A percentile compares a stretch with the other conserved stretches of the same genome.
Conservation (phyloP, 2,888 invertebrate species). For the Lithophane leautieri region DNA sequence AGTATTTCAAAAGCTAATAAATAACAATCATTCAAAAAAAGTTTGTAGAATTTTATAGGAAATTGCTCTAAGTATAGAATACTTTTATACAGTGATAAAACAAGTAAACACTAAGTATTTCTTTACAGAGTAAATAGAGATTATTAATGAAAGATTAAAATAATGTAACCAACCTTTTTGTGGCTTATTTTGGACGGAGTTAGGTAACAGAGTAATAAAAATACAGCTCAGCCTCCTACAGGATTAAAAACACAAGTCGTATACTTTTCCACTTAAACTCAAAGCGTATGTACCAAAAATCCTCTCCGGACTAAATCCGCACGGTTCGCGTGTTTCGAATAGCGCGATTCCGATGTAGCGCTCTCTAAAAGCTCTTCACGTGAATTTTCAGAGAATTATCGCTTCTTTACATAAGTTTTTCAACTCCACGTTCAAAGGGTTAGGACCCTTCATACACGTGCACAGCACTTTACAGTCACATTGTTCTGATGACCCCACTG, state of each 20-base stretch:
- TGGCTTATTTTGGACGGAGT: conserved; percentile 58
- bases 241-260: conserved; percentile 49
- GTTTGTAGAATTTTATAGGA: conserved; percentile 4
- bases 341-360: conserved; percentile 44
- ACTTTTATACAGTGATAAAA: background rate
- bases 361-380: conserved; percentile 56
- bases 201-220: conserved; percentile 39
- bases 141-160: conserved; percentile 19
- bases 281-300: conserved; percentile 45
- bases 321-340: conserved; percentile 43
- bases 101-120: background rate
- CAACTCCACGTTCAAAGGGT: conserved; percentile 45
- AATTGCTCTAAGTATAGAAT: conserved; percentile 4
- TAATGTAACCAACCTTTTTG: conserved; percentile 36
- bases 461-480: conserved; percentile 40
- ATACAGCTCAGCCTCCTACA: conserved; percentile 35
- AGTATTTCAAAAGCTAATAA: conserved; percentile 41
- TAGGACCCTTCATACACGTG: conserved; percentile 34
- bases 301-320: conserved; percentile 48
- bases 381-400: conserved; percentile 51
- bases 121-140: conserved; percentile 29
- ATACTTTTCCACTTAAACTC: conserved; percentile 47
- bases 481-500: conserved; percentile 51
- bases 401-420: conserved; percentile 45
- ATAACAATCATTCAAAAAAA: conserved; percentile 39